phyloP scores from a whole-genome alignment of 2,113 vertebrate species.

The Tragelaphus strepsiceros region DNA sequence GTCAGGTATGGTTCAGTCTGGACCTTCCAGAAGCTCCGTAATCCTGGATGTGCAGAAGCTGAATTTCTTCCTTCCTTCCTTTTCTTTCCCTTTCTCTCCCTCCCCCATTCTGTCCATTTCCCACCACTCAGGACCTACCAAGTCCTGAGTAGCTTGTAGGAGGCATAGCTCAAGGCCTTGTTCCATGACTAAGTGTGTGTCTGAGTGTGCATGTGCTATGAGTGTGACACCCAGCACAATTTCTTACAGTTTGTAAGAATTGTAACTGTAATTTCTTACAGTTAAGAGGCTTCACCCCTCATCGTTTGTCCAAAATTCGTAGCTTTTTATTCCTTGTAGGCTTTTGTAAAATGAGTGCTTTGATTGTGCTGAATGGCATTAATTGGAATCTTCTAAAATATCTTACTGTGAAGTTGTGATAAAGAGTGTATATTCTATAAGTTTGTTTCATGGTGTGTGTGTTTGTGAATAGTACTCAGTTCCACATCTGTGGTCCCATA shows the following conservation, averaged over 20 bases:
- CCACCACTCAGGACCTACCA: neutral
- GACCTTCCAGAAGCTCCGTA: accelerated
- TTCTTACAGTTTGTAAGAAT: neutral
- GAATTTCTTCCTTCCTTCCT: neutral
- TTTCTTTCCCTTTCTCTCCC: neutral
- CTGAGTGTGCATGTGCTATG: neutral
- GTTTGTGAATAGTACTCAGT: neutral
- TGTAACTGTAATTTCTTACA: neutral
- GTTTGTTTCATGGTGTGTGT: neutral
- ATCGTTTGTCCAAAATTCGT: neutral
- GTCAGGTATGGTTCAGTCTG: slow-evolving; percentile 84
- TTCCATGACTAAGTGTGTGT: neutral
- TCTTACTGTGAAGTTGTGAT: neutral
- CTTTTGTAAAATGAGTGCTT: neutral
- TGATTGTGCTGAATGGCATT: neutral
- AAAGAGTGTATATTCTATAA: neutral
- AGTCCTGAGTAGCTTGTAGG: neutral
- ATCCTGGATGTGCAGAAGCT: neutral
- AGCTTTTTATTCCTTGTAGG: neutral
- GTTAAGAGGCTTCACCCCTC: neutral
- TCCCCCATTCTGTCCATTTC: neutral
- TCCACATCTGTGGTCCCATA: neutral
- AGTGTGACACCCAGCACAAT: neutral
- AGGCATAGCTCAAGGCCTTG: neutral
- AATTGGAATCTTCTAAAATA: neutral